Evolutionary conservation across 1,140 invertebrate genomes (phyloP).

Genomic region (Drosophila bocqueti): DNA sequence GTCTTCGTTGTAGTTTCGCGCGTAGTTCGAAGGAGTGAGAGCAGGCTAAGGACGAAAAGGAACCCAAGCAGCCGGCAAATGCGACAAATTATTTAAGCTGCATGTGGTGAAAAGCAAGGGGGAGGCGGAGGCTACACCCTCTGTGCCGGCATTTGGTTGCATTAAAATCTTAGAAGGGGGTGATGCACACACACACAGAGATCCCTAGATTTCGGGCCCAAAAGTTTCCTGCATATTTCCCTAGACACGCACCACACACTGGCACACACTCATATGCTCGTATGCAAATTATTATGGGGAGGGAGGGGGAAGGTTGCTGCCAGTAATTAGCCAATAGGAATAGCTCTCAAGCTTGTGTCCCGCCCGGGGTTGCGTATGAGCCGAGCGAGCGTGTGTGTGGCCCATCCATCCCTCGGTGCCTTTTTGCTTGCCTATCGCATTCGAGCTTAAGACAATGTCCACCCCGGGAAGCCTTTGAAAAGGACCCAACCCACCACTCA

Average conservation of each 20-base stretch:
- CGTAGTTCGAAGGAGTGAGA: slow-evolving; percentile 17
- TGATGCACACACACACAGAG: slow-evolving; percentile 1
- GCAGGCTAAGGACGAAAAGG: too few relatives aligned
- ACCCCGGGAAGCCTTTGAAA: background rate
- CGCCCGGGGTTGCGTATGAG: slow-evolving; percentile 26
- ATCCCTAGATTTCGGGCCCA: slow-evolving; percentile 48
- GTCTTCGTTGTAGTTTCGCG: slow-evolving; percentile 75
- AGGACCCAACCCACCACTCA: background rate
- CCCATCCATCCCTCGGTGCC: slow-evolving; percentile 27
- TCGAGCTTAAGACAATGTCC: slow-evolving; percentile 30
- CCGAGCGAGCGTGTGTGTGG: slow-evolving; percentile 13
- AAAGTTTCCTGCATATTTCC: slow-evolving; percentile 74
- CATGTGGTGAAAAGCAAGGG: slow-evolving; percentile 45
- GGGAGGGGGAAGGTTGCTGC: background rate
- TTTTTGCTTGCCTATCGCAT: slow-evolving; percentile 21
- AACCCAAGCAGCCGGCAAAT: slow-evolving; percentile 45
- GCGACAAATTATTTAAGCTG: slow-evolving; percentile 78
- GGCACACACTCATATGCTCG: slow-evolving; percentile 26
- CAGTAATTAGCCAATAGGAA: slow-evolving; percentile 82
- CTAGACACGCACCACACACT: slow-evolving; percentile 51
- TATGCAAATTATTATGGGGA: slow-evolving; percentile 69
- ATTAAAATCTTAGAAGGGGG: slow-evolving; percentile 54
- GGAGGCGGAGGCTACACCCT: background rate
- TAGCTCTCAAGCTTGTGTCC: slow-evolving; percentile 68
- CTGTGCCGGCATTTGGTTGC: slow-evolving; percentile 13